phyloP scores from a whole-genome alignment of 2,888 invertebrate species.

The Pterostichus niger region DNA sequence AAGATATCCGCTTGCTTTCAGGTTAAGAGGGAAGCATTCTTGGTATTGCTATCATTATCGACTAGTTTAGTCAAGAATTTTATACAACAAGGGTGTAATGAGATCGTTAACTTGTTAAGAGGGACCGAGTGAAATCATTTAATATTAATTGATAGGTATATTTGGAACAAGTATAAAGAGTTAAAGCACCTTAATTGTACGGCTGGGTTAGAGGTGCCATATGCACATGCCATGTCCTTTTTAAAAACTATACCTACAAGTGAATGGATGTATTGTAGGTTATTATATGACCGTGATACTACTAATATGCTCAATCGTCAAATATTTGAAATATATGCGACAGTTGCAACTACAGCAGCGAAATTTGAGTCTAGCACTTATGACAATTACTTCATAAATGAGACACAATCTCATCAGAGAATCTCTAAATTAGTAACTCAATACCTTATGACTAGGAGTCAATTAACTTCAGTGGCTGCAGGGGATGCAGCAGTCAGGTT shows the following conservation, averaged over 20 bases:
- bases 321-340: slow-evolving; percentile 1
- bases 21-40: too few relatives aligned
- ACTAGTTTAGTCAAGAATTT: not conserved
- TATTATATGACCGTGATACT: too few relatives aligned
- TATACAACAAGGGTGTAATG: not conserved
- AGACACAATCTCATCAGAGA: not conserved
- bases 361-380: not conserved
- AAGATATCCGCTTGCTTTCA: too few relatives aligned
- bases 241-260: too few relatives aligned
- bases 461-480: not conserved
- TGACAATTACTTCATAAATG: not conserved
- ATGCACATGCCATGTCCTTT: too few relatives aligned
- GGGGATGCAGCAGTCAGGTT: too few relatives aligned
- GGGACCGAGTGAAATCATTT: not conserved
- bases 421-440: not conserved
- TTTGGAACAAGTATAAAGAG: not conserved
- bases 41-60: too few relatives aligned
- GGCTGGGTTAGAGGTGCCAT: too few relatives aligned
- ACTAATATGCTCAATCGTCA: too few relatives aligned
- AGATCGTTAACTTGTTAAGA: not conserved
- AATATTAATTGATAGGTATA: slow-evolving; percentile 1
- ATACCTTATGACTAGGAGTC: not conserved
- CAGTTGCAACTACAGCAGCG: not conserved
- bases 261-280: slow-evolving; percentile 4
- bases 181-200: too few relatives aligned